Percentiles rank a stretch among this genome's conserved stretches.
These are phyloP conservation scores for Cremastinae sp. DNA, from an alignment of 2,888 invertebrate species.

Conservation along the genomic window DNA sequence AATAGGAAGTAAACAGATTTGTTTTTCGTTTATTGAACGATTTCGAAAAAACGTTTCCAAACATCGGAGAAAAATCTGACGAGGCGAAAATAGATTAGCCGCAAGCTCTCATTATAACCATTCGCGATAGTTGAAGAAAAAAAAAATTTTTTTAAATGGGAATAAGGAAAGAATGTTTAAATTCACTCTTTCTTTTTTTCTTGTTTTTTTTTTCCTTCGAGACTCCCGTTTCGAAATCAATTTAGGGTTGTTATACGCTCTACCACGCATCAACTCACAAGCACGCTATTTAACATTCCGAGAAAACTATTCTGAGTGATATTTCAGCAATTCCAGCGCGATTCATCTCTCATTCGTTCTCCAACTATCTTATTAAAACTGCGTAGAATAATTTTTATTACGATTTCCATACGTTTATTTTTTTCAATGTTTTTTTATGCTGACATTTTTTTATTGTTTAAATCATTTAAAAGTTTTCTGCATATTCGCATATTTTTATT, in stretches of 20 bases:
- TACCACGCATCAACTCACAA: conserved; percentile 1
- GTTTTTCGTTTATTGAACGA: too few relatives aligned
- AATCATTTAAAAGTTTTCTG: too few relatives aligned
- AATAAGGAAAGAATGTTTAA: conserved; percentile 15
- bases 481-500: too few relatives aligned
- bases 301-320: conserved; percentile 40
- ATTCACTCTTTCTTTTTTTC: not conserved
- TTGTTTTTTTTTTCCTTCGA: conserved; percentile 17
- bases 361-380: not conserved
- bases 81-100: conserved; percentile 12
- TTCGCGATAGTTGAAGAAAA: too few relatives aligned
- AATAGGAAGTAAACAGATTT: too few relatives aligned
- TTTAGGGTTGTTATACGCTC: conserved; percentile 38
- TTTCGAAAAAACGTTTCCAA: not conserved
- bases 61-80: too few relatives aligned
- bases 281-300: conserved; percentile 16
- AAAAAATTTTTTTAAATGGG: too few relatives aligned
- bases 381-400: too few relatives aligned
- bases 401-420: too few relatives aligned
- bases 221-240: conserved; percentile 32
- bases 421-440: too few relatives aligned
- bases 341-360: not conserved
- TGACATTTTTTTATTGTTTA: too few relatives aligned
- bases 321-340: conserved; percentile 3
- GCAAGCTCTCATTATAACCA: too few relatives aligned